phyloP scores from a whole-genome alignment of 2,113 vertebrate species.

The Perca schrenkii region DNA sequence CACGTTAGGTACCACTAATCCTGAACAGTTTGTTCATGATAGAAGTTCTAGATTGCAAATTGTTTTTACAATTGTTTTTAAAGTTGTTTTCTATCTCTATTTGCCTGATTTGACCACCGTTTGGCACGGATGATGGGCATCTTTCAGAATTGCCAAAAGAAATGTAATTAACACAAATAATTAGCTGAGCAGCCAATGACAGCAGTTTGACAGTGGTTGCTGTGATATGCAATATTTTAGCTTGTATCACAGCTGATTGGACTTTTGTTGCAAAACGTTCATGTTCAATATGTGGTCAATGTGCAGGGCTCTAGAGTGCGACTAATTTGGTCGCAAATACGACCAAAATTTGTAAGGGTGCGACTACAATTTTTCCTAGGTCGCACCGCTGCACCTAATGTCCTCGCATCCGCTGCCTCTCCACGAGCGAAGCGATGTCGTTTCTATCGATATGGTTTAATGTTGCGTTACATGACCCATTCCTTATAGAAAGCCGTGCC shows the following conservation, averaged over 20 bases:
- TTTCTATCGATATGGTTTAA: too few species aligned
- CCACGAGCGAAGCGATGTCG: too few species aligned
- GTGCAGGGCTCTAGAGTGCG: not conserved
- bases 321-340: too few species aligned
- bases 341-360: too few species aligned
- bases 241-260: not conserved
- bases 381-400: too few species aligned
- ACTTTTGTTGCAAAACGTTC: not conserved
- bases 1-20: not conserved
- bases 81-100: not conserved
- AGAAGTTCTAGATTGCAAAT: not conserved
- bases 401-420: too few species aligned
- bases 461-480: too few species aligned
- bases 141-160: not conserved
- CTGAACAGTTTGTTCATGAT: not conserved
- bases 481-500: too few species aligned
- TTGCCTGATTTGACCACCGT: not conserved
- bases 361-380: too few species aligned
- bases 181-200: not conserved
- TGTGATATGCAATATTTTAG: not conserved
- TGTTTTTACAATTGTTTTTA: not conserved
- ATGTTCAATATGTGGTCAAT: not conserved
- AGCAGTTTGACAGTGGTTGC: not conserved
- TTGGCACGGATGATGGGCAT: not conserved
- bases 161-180: not conserved